These are phyloP conservation scores for Trogon melanurus DNA, from an alignment of 2,113 vertebrate species.

Conservation along the genomic window DNA sequence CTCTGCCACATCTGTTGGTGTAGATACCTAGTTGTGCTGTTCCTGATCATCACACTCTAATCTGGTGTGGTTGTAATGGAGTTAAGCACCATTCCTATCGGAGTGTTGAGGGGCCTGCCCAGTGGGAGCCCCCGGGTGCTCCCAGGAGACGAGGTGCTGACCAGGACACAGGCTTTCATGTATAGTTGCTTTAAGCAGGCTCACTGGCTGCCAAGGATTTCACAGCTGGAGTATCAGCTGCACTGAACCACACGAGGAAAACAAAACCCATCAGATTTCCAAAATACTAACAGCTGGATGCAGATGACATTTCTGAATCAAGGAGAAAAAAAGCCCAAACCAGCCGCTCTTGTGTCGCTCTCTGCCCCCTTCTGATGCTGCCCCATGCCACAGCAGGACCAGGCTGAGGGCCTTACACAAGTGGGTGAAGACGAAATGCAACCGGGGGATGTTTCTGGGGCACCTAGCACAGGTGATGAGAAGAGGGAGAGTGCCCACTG, in stretches of 20 bases:
- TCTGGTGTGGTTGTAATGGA: not conserved
- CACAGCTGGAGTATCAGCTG: constrained; percentile 35
- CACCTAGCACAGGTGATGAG: not conserved
- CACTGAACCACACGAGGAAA: not conserved
- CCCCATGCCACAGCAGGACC: not conserved
- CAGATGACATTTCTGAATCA: constrained; percentile 25
- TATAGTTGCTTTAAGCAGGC: not conserved
- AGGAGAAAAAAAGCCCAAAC: not conserved
- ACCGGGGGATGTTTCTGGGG: not conserved
- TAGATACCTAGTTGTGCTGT: not conserved
- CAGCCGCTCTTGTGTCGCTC: accelerated
- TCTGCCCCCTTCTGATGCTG: not conserved
- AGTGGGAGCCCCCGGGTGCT: not conserved
- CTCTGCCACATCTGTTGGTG: not conserved
- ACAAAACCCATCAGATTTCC: constrained; percentile 39
- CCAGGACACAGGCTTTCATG: not conserved
- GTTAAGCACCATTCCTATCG: not conserved
- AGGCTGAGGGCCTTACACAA: not conserved
- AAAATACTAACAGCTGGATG: constrained; percentile 55
- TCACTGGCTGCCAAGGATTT: not conserved
- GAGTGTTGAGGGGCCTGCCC: not conserved
- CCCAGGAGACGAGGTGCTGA: not conserved
- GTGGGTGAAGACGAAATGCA: not conserved
- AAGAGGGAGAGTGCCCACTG: not conserved
- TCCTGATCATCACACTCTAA: not conserved